These are phyloP conservation scores for Caretta caretta DNA, from an alignment of 2,113 vertebrate genomes.

Conservation along the genomic window DNA sequence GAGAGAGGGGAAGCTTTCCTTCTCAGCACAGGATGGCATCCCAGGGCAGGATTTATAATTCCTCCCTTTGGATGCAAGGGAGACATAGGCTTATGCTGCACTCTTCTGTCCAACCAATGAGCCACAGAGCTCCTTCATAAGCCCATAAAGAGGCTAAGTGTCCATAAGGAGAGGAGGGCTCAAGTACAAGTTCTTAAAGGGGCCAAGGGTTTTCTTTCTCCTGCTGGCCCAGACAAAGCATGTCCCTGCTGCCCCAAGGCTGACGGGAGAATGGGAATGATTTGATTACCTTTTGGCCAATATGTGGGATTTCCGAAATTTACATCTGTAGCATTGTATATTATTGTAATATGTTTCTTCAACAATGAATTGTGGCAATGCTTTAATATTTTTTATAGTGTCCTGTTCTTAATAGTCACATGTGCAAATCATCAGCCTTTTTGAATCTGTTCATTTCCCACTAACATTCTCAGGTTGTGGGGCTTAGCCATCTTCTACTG, in stretches of 20 bases:
- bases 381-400: not conserved
- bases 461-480: not conserved
- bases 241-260: not conserved
- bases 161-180: not conserved
- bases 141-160: not conserved
- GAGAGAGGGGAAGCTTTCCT: not conserved
- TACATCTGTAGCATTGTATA: not conserved
- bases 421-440: not conserved
- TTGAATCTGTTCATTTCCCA: not conserved
- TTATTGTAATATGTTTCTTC: not conserved
- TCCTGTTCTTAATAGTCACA: not conserved
- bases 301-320: not conserved
- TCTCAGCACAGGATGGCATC: not conserved
- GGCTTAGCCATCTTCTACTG: not conserved
- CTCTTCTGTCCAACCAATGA: not conserved
- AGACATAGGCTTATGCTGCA: not conserved
- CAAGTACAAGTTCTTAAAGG: not conserved
- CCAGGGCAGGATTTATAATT: not conserved
- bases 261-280: not conserved
- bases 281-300: not conserved
- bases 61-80: not conserved
- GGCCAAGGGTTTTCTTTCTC: not conserved
- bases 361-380: not conserved
- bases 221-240: not conserved
- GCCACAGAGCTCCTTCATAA: not conserved